Evolutionary conservation across 2,797 vertebrate genomes (phyloP), one percentile per base, ranked within the genome.

Genomic region (Crypturellus tataupa): DNA sequence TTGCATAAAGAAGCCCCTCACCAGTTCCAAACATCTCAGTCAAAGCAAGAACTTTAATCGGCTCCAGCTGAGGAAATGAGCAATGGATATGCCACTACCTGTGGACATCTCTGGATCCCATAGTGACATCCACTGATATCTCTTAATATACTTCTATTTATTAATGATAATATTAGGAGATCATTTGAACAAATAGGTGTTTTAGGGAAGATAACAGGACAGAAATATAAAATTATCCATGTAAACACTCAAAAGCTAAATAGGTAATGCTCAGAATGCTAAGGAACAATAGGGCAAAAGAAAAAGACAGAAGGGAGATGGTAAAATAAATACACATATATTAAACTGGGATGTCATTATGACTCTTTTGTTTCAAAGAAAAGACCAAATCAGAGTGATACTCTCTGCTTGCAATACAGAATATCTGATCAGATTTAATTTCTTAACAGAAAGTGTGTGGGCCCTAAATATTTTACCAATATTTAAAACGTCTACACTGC

Each of bases 161-260:
- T 63, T 63, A 73, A 20, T 0, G 0, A 21, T 15, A 31, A 40
- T 1, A 31, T 29, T 77, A 2, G 3, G 33, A 67, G 2, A 55
- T 46, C 16, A 42, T 37, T 27, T 39, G n/a, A 80, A 85, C 10
- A 77, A 44, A 37, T 33, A 77, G 16, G 8, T 76, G 6, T 40
- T 65, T 82, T 10, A 2, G 20, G 20, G 16, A 89, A 72, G 15
- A 68, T 24, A 20, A 78, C 27, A 20, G 3, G 9, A 42, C 5
- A 1, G 17, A 64, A 63, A 49, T 25, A 23, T 21, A 17, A 31
- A 65, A 62, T 20, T 19, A 9, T 20, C 18, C 5, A 9, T 20
- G 2, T 18, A 85, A 42, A 12, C 39, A 62, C 31, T 59, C 29
- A 62, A 35, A 87, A 73, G 63, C 27, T 62, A 39, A 69, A 56